Percentiles rank a stretch among this genome's conserved stretches.
These are phyloP conservation scores for Cassiopea xamachana DNA, from an alignment of 30 jellyfish, hydroid and myxozoan genomes.

Conservation along the genomic window DNA sequence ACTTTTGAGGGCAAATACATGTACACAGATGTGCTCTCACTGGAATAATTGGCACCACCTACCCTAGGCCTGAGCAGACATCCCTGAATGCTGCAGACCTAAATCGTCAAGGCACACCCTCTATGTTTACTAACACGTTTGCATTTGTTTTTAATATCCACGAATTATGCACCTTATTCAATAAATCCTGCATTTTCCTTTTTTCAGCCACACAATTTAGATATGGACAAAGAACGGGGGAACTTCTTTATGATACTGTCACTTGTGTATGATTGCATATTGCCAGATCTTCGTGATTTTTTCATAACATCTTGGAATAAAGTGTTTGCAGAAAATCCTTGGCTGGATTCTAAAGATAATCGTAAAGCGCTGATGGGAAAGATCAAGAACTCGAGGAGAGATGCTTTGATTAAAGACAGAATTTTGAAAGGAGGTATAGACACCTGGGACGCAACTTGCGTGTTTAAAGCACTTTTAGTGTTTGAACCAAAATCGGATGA, in stretches of 20 bases:
- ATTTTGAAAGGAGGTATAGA: background rate
- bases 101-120: no score
- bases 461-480: background rate
- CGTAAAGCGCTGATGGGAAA: background rate
- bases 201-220: no score
- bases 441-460: conserved; percentile 14
- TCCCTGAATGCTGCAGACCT: no score
- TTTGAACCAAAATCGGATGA: background rate
- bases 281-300: background rate
- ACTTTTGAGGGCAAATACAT: no score
- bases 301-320: conserved; percentile 7
- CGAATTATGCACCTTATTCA: no score
- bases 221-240: background rate
- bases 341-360: conserved; percentile 9
- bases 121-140: no score
- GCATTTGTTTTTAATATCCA: no score
- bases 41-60: no score
- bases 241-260: background rate
- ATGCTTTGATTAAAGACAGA: background rate
- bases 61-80: no score
- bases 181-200: no score
- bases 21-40: no score
- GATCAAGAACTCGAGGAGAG: background rate
- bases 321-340: background rate
- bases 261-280: background rate